Evolutionary conservation across 1,140 invertebrate species (phyloP), one percentile per base, ranked within the genome.

Genomic region (Choristoneura fumiferana): DNA sequence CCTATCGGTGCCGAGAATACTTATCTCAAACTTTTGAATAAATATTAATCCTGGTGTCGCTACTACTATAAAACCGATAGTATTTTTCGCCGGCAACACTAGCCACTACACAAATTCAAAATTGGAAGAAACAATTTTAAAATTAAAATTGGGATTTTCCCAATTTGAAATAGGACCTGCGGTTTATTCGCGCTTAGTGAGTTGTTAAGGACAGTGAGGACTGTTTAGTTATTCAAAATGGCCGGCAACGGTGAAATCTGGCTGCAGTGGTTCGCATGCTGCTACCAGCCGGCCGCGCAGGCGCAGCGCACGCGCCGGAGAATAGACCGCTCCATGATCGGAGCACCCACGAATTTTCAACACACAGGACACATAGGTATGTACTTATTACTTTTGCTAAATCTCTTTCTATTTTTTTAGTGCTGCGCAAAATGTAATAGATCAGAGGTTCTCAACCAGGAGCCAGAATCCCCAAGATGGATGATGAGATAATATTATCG

Each of bases 261-360:
- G 94, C 89, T 96, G 63, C 95, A 96, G 70, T 96, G 95, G 92
- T 96, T 96, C 82, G 94, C 94, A 9, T 96, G 95, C 84, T 96
- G 95, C 79, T 91, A 95, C 68, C 94, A 95, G 73, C 93, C 93
- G 43, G 92, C 92, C 39, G 90, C 91, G 55, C 90, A 92, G 52
- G 91, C 91, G 65, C 92, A 93, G 69, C 89, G 93, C 58, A 91
- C 92, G 67, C 90, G 93, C 38, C 90, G 92, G 67, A 93, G 94
- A 86, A 96, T 98, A 90, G 97, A 98, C 84, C 91, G 96, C 33
- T 96, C 95, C 37, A 97, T 97, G 96, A 98, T 98, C 73, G 95
- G 97, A 53, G 93, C 93, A 56, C 97, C 97, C 4, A 97, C 96
- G 58, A 96, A 98, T 87, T 98, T 98, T 81, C 93, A 95, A 62